Conservation (phyloP, 2,113 vertebrate species). For the Phyllopteryx taeniolatus region DNA sequence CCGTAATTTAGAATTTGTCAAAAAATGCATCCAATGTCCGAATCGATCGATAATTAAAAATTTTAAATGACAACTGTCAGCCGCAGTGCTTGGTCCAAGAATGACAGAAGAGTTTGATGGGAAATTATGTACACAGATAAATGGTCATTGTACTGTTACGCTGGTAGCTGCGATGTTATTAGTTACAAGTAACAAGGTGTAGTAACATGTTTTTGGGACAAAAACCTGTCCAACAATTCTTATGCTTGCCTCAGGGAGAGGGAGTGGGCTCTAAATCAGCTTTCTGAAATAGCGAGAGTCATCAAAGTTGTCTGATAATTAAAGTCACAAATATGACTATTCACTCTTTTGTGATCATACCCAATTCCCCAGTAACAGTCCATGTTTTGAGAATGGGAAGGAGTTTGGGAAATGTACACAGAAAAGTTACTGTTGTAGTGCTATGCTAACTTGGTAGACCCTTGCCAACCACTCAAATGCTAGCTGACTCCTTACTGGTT, state of each 20-base stretch:
- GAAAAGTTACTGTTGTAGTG: not conserved
- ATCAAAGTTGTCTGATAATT: not conserved
- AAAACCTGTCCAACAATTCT: not conserved
- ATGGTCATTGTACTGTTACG: too few species aligned
- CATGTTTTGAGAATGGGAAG: not conserved
- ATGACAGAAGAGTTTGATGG: too few species aligned
- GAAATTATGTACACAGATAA: too few species aligned
- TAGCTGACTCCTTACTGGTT: not conserved
- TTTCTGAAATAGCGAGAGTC: constrained; percentile 19
- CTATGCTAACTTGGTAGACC: not conserved
- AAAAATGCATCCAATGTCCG: too few species aligned
- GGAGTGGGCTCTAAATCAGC: constrained; percentile 17
- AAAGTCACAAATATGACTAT: not conserved
- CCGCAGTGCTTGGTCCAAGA: too few species aligned
- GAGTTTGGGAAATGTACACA: not conserved
- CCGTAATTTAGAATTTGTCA: too few species aligned
- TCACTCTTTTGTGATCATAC: not conserved
- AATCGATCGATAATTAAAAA: too few species aligned
- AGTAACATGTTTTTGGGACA: not conserved
- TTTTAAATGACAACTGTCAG: not conserved
- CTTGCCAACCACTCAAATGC: not conserved
- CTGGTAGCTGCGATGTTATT: too few species aligned
- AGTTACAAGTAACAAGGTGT: too few species aligned
- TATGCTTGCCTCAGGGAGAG: constrained; percentile 10
- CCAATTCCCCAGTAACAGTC: not conserved